phyloP scores from a whole-genome alignment of 2,113 vertebrate species.

The Scortum barcoo region DNA sequence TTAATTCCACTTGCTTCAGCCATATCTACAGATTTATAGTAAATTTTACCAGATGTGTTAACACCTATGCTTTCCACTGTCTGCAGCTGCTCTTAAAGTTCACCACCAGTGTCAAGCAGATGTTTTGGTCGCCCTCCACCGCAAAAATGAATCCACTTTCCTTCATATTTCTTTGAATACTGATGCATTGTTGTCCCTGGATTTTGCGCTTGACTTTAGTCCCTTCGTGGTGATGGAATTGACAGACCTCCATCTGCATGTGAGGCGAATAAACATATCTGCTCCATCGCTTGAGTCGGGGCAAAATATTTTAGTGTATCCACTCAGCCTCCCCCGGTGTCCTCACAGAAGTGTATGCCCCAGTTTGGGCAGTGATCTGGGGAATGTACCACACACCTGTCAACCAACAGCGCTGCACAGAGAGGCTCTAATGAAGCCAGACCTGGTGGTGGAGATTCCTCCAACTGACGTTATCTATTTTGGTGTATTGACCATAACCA shows the following conservation, averaged over 20 bases:
- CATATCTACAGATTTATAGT: neutral
- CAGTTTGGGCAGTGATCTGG: constrained; percentile 34
- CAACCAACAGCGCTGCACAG: constrained; percentile 29
- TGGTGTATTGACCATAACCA: neutral
- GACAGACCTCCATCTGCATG: neutral
- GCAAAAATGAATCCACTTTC: constrained; percentile 3
- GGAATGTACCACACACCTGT: constrained; percentile 68
- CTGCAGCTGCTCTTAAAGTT: constrained; percentile 36
- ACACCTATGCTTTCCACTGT: constrained; percentile 13
- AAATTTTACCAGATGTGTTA: neutral
- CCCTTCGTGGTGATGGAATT: neutral
- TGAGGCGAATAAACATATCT: neutral
- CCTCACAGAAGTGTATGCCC: neutral
- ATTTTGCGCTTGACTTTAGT: neutral
- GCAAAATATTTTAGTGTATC: neutral
- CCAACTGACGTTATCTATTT: neutral
- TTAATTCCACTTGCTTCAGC: neutral
- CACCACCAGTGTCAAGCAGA: constrained; percentile 35
- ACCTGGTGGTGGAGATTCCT: constrained; percentile 49
- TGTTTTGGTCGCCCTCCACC: constrained; percentile 29
- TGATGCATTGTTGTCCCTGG: neutral
- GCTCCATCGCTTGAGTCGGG: neutral
- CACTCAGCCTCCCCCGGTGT: neutral
- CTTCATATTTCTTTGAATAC: neutral
- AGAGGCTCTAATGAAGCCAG: constrained; percentile 46